phyloP scores from a whole-genome alignment of 2,888 invertebrate genomes.

The Pseudococcus jackbeardsleyi region DNA sequence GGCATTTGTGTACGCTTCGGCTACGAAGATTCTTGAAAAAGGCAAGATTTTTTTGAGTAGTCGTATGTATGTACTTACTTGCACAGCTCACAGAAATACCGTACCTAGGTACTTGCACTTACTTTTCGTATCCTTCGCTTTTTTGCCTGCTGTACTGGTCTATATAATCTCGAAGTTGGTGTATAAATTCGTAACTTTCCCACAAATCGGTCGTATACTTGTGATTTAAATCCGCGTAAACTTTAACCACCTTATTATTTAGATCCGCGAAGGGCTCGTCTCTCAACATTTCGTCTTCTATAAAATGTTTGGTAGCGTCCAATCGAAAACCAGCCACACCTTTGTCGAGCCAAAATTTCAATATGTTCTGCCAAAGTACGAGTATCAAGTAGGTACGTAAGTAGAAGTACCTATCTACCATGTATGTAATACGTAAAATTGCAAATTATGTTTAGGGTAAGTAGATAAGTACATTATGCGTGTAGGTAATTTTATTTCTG shows the following conservation, averaged over 20 bases:
- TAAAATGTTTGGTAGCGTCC: conserved; percentile 64
- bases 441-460: too few species aligned
- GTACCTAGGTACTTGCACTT: background rate
- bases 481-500: too few species aligned
- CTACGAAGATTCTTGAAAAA: conserved; percentile 51
- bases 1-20: conserved; percentile 56
- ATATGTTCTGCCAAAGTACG: conserved; percentile 57
- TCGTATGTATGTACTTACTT: too few species aligned
- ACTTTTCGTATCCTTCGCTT: background rate
- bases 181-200: conserved; percentile 57
- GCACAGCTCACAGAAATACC: background rate
- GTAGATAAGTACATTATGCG: too few species aligned
- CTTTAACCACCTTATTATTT: background rate
- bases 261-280: conserved; percentile 61
- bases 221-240: conserved; percentile 29
- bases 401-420: too few species aligned
- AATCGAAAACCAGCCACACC: conserved; percentile 65
- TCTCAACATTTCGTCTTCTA: conserved; percentile 18
- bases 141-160: conserved; percentile 34
- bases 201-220: conserved; percentile 62
- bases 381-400: too few species aligned
- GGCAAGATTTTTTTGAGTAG: too few species aligned
- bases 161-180: conserved; percentile 26
- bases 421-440: too few species aligned
- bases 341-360: conserved; percentile 65